These are phyloP conservation scores for Acanthopleura granulata DNA, from an alignment of 2,888 invertebrate genomes.

Conservation along the genomic window DNA sequence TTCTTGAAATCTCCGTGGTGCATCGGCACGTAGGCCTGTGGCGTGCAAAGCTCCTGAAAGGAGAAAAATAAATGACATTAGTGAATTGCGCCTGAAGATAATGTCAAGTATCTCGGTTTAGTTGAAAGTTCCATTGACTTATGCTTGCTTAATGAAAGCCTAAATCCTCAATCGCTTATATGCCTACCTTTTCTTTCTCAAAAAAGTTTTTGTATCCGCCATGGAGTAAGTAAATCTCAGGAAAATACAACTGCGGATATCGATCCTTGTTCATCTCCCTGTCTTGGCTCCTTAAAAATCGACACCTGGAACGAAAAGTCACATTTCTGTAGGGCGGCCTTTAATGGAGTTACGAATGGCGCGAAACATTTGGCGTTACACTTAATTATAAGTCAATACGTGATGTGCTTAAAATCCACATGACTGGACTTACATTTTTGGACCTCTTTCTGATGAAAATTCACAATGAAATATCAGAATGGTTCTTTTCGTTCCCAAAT, in stretches of 20 bases:
- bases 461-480: slow-evolving; percentile 97
- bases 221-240: slow-evolving; percentile 93
- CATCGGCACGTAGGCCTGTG: slow-evolving; percentile 87
- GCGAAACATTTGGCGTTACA: too few species aligned
- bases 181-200: slow-evolving; percentile 72
- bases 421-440: slow-evolving; percentile 81
- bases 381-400: too few species aligned
- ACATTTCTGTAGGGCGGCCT: too few species aligned
- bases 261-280: slow-evolving; percentile 82
- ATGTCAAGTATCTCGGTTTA: too few species aligned
- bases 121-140: too few species aligned
- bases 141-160: too few species aligned
- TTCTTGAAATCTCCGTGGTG: slow-evolving; percentile 82
- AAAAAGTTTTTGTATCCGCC: slow-evolving; percentile 92
- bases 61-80: background rate
- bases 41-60: slow-evolving; percentile 77
- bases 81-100: too few species aligned
- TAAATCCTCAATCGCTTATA: too few species aligned
- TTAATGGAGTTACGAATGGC: too few species aligned
- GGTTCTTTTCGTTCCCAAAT: slow-evolving; percentile 70
- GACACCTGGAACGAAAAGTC: slow-evolving; percentile 74
- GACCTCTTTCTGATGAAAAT: slow-evolving; percentile 94
- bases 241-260: slow-evolving; percentile 90
- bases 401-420: background rate
- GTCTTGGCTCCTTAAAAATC: slow-evolving; percentile 87